Evolutionary conservation across 2,888 invertebrate genomes (phyloP), one percentile per base, ranked within the genome.

Genomic region (Scaptomyza reducta): DNA sequence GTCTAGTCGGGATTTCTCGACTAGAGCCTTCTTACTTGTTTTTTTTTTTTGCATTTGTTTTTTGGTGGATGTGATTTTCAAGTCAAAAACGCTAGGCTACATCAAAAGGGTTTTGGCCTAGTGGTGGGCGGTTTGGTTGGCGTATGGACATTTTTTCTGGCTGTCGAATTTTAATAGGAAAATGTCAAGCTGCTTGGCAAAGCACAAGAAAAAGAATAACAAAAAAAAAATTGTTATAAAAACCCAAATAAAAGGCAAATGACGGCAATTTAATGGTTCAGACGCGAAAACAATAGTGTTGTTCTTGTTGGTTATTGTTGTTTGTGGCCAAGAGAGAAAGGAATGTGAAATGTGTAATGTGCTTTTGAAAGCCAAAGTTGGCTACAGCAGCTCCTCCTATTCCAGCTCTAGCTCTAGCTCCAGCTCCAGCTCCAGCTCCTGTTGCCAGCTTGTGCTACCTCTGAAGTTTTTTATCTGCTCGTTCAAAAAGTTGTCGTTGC

Each of bases 81-180:
- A 83, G 80, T 79, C 73, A 83, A 83, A 88, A 88, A 57, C 74
- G 76, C 46, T 40, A 10, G 81, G 64, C 77, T 62, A 86, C 84
- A 85, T 86, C 84, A 83, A 85, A 85, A 88, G 84, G 84, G 88
- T 83, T 88, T 79, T 70, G 13, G 62, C 42, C 40, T 4, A 5
- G 16, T 2, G 40, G 57, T 25, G 54, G 38, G 53, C 70, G 85
- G 38, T 74, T 27, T 31, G 31, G 10, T 10, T 31, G 31, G 31
- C 27, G 65, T 82, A 87, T 84, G 88, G 75, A 86, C 82, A 87
- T 87, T 87, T 83, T 83, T 69, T 77, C 55, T 73, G 65, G 62
- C 83, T 86, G 83, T 85, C 88, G 84, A 85, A 85, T 86, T 86
- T 83, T 79, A 86, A 85, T 85, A 80, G 80, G 76, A 88, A 86